Percentiles rank a stretch among this genome's conserved stretches.
These are phyloP conservation scores for Branchellion lobata DNA, from an alignment of 2,888 invertebrate genomes.

Conservation along the genomic window DNA sequence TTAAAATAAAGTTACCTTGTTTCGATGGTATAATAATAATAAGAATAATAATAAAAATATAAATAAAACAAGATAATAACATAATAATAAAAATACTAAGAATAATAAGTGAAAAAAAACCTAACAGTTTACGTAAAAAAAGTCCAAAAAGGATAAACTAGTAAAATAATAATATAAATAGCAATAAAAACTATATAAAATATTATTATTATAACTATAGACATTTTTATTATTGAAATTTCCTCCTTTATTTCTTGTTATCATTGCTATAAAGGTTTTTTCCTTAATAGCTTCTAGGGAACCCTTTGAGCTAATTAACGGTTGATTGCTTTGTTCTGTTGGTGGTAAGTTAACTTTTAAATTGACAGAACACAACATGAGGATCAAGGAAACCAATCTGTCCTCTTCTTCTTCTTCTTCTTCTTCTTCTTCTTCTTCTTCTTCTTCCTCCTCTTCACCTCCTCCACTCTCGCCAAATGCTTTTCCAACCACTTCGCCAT, in stretches of 20 bases:
- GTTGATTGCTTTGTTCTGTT: no score
- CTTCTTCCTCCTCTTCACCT: constrained; percentile 34
- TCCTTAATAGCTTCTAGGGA: not conserved
- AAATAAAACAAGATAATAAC: not conserved
- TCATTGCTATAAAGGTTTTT: not conserved
- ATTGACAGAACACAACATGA: no score
- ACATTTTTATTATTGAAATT: not conserved
- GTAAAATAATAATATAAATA: not conserved
- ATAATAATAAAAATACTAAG: not conserved
- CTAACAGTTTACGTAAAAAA: not conserved
- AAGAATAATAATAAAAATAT: not conserved
- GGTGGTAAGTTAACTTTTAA: no score
- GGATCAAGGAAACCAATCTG: constrained; percentile 3
- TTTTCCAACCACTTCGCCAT: not conserved
- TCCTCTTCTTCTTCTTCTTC: constrained; percentile 26
- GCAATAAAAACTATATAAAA: constrained; percentile 24
- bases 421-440: constrained; percentile 39
- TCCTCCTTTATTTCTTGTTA: not conserved
- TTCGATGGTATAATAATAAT: no score
- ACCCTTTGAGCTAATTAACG: no score
- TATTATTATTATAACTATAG: constrained; percentile 13
- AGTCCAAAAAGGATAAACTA: not conserved
- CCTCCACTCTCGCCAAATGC: constrained; percentile 4
- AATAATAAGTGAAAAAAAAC: not conserved
- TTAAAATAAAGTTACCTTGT: no score